A percentile compares a stretch with the other conserved stretches of the same genome.
Conservation (phyloP, 2,113 vertebrate species). For the Corythornis vintsioides region DNA sequence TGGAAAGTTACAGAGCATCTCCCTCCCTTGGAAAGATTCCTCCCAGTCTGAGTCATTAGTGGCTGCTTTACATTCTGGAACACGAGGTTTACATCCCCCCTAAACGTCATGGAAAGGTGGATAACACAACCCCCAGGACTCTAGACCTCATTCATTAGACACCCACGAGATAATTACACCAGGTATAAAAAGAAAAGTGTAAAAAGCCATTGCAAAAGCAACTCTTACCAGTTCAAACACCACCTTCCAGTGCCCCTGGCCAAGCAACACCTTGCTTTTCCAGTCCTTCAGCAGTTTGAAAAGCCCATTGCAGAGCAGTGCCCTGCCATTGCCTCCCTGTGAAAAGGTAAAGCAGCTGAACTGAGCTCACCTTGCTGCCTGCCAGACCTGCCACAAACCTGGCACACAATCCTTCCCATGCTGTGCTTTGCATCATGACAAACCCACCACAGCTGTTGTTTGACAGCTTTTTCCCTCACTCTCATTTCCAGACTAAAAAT, state of each 20-base stretch:
- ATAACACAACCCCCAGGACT: background rate
- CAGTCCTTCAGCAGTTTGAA: background rate
- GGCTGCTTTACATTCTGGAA: conserved; percentile 6
- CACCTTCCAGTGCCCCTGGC: background rate
- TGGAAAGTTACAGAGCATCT: background rate
- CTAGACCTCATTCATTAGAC: conserved; percentile 45
- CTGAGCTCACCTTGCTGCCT: background rate
- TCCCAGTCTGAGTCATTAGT: background rate
- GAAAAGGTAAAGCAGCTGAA: background rate
- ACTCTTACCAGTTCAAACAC: background rate
- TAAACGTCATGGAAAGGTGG: conserved; percentile 18
- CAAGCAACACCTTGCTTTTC: conserved; percentile 3
- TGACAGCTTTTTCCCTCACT: background rate
- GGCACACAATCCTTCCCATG: background rate
- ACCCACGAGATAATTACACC: conserved; percentile 13
- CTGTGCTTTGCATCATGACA: background rate
- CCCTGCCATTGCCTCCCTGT: background rate
- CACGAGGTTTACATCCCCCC: background rate
- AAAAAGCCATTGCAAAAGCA: conserved; percentile 21
- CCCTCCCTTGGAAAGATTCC: background rate
- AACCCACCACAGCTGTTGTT: background rate
- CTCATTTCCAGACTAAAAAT: background rate
- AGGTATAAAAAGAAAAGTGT: background rate
- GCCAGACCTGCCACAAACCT: background rate
- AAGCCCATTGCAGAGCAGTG: background rate